Base-by-base conservation (phyloP, 2,888 invertebrate species). In the Himalopsyche tibetana region DNA sequence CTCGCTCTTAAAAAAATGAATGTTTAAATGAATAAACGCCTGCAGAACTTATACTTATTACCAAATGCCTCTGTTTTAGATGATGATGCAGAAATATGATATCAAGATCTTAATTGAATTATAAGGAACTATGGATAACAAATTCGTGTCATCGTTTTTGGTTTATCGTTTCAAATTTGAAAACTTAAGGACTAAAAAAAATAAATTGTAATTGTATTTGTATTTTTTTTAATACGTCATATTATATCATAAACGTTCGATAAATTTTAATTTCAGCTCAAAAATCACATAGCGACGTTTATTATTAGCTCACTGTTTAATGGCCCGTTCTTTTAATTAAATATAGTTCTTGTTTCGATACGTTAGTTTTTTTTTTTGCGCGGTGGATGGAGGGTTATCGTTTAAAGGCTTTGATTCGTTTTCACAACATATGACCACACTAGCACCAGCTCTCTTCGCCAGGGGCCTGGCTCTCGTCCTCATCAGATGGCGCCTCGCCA, bases 391-490 rank as follows among this genome's bases (percentile, higher is more conserved):
- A 81, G 28, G 45, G 81, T 80, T 28, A 81, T 42, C 45, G 11
- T 81, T 81, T n/a, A 81, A 51, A 28, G 80, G 42, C 42, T 40
- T 79, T 40, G 40, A 40, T 80, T 63, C 9, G 19, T n/a, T 63
- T 19, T 19, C 19, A 19, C 19, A 15, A 9, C 19, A 8, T 19
- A 28, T 19, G 63, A 19, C 63, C 63, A 63, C 91, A 93, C 92
- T 93, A 96, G 95, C 97, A 97, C 97, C 97, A 97, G 88, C 96
- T 96, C 90, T 96, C 97, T 91, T 96, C 96, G 38, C 95, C 95
- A 89, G 95, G 95, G 84, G 96, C 96, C 87, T 95, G 95, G 90
- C 96, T 95, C 87, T 96, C 96, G 89, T 97, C 97, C 85, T 96
- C 95, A 89, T 97, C 97, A 88, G 97, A 96, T 38, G 96, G 95